Evolutionary conservation across 2,888 invertebrate genomes (phyloP).

Genomic region (Chironomus riparius): DNA sequence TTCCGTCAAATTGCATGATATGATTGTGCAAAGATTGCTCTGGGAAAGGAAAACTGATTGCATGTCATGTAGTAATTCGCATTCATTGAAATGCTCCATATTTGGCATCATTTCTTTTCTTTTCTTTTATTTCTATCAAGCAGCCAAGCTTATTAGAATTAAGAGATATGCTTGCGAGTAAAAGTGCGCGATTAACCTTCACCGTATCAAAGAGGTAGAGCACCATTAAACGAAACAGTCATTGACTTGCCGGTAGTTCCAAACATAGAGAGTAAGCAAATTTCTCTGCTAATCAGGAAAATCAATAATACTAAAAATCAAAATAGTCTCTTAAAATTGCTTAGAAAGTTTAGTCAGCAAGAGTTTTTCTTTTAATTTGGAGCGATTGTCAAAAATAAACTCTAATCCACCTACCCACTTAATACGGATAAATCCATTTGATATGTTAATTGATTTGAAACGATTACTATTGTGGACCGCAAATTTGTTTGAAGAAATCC

Average conservation of each 20-base stretch:
- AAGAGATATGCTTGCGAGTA: not conserved
- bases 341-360: not conserved
- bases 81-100: not conserved
- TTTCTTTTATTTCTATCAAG: too few relatives aligned
- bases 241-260: too few relatives aligned
- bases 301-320: too few relatives aligned
- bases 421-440: not conserved
- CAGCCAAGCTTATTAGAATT: not conserved
- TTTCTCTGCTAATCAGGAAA: not conserved
- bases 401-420: not conserved
- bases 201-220: not conserved
- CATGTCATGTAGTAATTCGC: not conserved
- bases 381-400: not conserved
- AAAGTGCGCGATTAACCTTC: not conserved
- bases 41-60: not conserved
- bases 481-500: too few relatives aligned
- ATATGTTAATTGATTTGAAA: not conserved
- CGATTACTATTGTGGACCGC: not conserved
- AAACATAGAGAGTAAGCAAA: not conserved
- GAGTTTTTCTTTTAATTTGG: not conserved
- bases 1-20: not conserved
- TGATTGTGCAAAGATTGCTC: not conserved
- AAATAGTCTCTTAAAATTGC: not conserved
- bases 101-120: not conserved
- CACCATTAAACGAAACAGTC: not conserved